phyloP scores from a whole-genome alignment of 2,888 invertebrate genomes.

The Spicauda simplicius region DNA sequence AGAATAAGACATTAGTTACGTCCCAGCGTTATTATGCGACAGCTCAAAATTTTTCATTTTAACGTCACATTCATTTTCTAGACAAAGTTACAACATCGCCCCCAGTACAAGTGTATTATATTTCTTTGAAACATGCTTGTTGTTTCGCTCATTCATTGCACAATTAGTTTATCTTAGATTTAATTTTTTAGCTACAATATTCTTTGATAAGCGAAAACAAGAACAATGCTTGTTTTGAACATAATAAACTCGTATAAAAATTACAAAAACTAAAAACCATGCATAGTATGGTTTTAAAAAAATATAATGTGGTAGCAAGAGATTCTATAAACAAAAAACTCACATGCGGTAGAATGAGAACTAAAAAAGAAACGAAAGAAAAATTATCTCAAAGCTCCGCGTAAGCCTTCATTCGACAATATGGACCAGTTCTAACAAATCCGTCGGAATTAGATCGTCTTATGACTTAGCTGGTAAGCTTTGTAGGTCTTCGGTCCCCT shows the following conservation, averaged over 20 bases:
- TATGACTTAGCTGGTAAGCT: background rate
- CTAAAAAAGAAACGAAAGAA: background rate
- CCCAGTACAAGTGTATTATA: too few species aligned
- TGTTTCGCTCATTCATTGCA: too few species aligned
- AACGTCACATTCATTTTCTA: background rate
- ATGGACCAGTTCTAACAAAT: background rate
- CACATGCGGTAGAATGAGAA: background rate
- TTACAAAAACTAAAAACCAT: too few species aligned
- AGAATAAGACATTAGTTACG: background rate
- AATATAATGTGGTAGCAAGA: background rate
- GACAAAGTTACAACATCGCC: background rate
- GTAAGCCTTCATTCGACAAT: background rate
- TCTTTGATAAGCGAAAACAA: too few species aligned
- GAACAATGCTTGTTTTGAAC: too few species aligned
- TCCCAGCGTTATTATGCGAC: too few species aligned
- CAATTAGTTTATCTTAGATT: too few species aligned
- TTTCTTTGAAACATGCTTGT: too few species aligned
- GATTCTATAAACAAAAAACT: background rate
- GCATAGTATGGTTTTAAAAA: too few species aligned
- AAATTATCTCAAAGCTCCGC: background rate
- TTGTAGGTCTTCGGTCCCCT: background rate
- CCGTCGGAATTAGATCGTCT: slow-evolving; percentile 6
- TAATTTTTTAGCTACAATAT: too few species aligned
- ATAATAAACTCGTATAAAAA: too few species aligned
- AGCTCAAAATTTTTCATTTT: too few species aligned